A percentile compares a stretch with the other conserved stretches of the same genome.
Conservation (phyloP, 2,797 vertebrate genomes). For the Novumbra hubbsi region DNA sequence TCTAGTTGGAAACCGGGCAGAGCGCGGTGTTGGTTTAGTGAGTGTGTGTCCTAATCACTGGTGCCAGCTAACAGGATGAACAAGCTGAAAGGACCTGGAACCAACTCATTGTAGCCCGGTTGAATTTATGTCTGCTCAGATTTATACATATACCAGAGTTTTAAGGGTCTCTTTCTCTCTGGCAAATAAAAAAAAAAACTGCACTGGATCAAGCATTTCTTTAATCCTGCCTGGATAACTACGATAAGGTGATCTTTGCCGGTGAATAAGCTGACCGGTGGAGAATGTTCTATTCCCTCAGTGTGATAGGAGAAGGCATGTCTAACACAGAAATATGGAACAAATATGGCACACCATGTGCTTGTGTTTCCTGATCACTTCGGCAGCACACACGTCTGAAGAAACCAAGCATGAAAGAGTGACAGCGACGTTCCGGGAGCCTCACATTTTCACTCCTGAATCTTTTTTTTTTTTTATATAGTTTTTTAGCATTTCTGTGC, state of each 20-base stretch:
- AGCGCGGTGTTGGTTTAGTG: not conserved
- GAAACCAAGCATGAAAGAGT: not conserved
- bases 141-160: not conserved
- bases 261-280: conserved; percentile 19
- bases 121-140: not conserved
- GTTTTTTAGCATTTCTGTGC: too few species aligned
- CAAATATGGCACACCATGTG: not conserved
- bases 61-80: not conserved
- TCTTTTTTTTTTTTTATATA: not conserved
- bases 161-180: not conserved
- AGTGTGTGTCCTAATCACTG: not conserved
- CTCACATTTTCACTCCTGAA: not conserved
- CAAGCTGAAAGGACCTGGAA: not conserved
- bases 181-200: not conserved
- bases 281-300: not conserved
- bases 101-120: not conserved
- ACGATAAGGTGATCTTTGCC: conserved; percentile 16
- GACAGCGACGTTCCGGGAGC: not conserved
- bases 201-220: conserved; percentile 5
- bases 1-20: not conserved
- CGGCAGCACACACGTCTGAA: not conserved
- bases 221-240: conserved; percentile 31
- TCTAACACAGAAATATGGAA: not conserved
- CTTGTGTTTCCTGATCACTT: not conserved
- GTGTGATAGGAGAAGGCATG: not conserved